These are phyloP conservation scores for Furnarius figulus DNA, from an alignment of 2,113 vertebrate genomes.

Conservation along the genomic window DNA sequence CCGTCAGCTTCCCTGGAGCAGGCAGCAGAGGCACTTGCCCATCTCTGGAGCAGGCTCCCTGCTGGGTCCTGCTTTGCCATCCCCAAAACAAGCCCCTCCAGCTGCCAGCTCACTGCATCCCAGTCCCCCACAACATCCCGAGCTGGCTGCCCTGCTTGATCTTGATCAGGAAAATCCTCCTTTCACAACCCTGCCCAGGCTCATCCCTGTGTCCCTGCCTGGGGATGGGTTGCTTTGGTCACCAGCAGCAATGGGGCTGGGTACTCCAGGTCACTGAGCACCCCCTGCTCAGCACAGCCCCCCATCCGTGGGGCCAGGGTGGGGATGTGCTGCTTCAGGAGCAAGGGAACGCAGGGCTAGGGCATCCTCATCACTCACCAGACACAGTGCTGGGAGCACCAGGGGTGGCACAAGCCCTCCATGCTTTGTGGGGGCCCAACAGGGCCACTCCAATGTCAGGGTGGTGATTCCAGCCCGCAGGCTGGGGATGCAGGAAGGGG, in stretches of 20 bases:
- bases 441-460: not conserved
- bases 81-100: not conserved
- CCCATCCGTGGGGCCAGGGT: rapidly evolving
- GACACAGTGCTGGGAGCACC: not conserved
- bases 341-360: rapidly evolving
- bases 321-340: not conserved
- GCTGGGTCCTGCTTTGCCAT: not conserved
- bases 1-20: slow-evolving; percentile 88
- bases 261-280: not conserved
- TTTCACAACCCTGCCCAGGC: not conserved
- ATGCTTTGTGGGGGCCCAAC: rapidly evolving
- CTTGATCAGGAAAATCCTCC: not conserved
- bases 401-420: not conserved
- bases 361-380: rapidly evolving
- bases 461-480: not conserved
- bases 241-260: rapidly evolving
- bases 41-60: rapidly evolving
- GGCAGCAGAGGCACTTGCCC: not conserved
- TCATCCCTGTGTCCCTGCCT: not conserved
- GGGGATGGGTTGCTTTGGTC: not conserved
- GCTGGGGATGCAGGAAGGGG: not conserved
- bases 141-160: not conserved
- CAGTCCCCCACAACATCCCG: rapidly evolving
- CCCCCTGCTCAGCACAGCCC: not conserved
- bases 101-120: not conserved